phyloP scores from a whole-genome alignment of 2,888 invertebrate genomes.

The Tenthredo amoena region DNA sequence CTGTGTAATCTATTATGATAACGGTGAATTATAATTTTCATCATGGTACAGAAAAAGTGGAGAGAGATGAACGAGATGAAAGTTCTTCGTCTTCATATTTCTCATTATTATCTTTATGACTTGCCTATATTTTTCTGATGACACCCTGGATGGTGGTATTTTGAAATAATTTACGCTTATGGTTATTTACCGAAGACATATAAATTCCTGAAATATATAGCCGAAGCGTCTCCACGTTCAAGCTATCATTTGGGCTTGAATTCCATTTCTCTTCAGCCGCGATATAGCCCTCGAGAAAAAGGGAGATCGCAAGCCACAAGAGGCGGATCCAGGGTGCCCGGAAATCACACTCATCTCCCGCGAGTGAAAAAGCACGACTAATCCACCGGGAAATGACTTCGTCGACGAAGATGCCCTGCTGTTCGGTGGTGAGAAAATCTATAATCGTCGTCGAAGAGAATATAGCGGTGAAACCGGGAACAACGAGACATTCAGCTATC shows the following conservation, averaged over 20 bases:
- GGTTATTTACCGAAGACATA: not conserved
- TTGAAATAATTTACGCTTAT: constrained; percentile 1
- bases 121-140: not conserved
- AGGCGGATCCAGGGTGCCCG: constrained; percentile 13
- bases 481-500: not conserved
- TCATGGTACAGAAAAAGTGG: not conserved
- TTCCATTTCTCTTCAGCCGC: not conserved
- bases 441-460: constrained; percentile 28
- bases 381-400: constrained; percentile 32
- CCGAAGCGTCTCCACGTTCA: not conserved
- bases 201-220: not conserved
- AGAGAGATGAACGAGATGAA: not conserved
- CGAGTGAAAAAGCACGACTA: constrained; percentile 29
- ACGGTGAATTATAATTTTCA: not conserved
- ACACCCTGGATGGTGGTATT: not conserved
- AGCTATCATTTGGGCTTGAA: not conserved
- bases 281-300: not conserved
- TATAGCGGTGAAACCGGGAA: not conserved
- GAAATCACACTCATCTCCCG: constrained; percentile 43
- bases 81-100: not conserved
- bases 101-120: not conserved
- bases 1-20: not conserved
- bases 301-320: constrained; percentile 5
- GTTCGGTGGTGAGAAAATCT: constrained; percentile 29
- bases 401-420: constrained; percentile 8